Evolutionary conservation across 2,888 invertebrate genomes (phyloP).

Genomic region (Conistra vaccinii): DNA sequence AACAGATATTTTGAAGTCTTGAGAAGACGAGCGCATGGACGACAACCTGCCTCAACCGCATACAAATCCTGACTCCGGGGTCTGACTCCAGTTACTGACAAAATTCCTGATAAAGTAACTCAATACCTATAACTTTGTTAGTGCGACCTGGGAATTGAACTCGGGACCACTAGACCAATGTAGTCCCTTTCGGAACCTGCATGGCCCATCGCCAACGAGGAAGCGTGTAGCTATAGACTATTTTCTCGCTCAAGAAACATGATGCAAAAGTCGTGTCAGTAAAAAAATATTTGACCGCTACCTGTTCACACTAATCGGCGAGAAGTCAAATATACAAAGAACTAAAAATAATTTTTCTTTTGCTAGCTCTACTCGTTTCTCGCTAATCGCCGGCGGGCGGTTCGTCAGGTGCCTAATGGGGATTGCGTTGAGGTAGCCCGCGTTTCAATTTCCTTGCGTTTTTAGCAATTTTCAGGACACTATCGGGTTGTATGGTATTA

Average conservation of each 20-base stretch:
- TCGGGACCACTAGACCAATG: background rate
- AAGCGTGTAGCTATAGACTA: background rate
- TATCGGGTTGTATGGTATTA: too few species aligned
- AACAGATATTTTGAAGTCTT: too few species aligned
- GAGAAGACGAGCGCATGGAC: too few species aligned
- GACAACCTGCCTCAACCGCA: background rate
- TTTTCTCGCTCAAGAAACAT: too few species aligned
- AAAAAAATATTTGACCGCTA: background rate
- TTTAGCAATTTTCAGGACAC: background rate
- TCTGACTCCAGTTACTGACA: background rate
- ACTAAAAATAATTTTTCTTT: too few species aligned
- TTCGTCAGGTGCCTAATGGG: too few species aligned
- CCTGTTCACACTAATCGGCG: background rate
- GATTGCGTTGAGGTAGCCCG: too few species aligned
- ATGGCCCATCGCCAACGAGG: background rate
- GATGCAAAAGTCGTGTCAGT: background rate
- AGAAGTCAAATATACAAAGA: too few species aligned
- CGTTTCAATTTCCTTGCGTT: too few species aligned
- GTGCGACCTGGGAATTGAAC: background rate
- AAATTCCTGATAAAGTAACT: background rate
- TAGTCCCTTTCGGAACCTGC: background rate
- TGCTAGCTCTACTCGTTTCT: too few species aligned
- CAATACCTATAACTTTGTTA: background rate
- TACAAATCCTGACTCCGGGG: background rate
- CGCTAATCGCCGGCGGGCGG: too few species aligned